Evolutionary conservation across 2,888 invertebrate species (phyloP).

Genomic region (Leucoma salicis): DNA sequence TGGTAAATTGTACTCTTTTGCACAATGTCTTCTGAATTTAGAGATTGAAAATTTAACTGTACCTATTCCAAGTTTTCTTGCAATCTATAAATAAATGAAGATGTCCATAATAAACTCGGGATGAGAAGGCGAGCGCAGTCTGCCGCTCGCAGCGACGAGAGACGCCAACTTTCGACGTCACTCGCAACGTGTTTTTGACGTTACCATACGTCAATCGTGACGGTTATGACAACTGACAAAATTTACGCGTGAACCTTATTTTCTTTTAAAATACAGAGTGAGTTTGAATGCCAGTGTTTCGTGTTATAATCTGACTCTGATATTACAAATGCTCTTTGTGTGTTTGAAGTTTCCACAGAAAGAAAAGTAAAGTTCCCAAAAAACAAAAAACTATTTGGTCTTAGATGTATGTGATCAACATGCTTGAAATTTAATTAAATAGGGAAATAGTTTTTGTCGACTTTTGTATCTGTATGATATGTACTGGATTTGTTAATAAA

Average conservation of each 20-base stretch:
- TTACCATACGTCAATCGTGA: slow-evolving; percentile 11
- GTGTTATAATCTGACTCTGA: too few species aligned
- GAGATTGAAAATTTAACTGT: slow-evolving; percentile 28
- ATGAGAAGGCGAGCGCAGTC: slow-evolving; percentile 50
- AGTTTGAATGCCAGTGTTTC: background rate
- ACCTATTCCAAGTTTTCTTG: slow-evolving; percentile 33
- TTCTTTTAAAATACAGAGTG: background rate
- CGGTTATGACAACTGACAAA: slow-evolving; percentile 26
- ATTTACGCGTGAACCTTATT: slow-evolving; percentile 1
- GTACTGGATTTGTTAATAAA: too few species aligned
- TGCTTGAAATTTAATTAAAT: too few species aligned
- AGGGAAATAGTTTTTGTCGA: too few species aligned
- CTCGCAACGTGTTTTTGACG: slow-evolving; percentile 14
- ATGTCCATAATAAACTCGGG: slow-evolving; percentile 51
- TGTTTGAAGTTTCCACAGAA: too few species aligned
- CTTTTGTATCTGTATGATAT: too few species aligned
- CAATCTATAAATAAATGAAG: slow-evolving; percentile 61
- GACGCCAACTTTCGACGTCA: slow-evolving; percentile 30
- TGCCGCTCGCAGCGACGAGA: slow-evolving; percentile 54
- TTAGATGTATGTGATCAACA: too few species aligned
- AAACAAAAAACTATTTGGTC: too few species aligned
- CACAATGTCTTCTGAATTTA: too few species aligned
- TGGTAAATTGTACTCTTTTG: too few species aligned
- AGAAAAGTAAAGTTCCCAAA: too few species aligned
- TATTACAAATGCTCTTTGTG: too few species aligned